A percentile compares a stretch with the other conserved stretches of the same genome.
These are phyloP conservation scores for Epinephelus fuscoguttatus DNA, from an alignment of 2,113 vertebrate genomes.

Conservation along the genomic window DNA sequence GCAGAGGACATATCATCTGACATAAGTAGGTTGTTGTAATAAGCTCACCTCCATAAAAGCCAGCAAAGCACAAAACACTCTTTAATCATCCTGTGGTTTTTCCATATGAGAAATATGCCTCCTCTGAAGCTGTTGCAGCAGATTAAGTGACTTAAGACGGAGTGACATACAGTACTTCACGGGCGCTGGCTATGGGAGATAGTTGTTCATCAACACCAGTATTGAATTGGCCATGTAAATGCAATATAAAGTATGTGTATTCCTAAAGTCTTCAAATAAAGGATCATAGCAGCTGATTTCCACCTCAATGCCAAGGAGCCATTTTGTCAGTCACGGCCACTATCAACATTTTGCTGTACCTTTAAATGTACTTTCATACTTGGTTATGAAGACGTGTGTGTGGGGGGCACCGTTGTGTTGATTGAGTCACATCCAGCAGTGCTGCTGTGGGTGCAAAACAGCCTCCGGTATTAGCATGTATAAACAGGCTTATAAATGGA, in stretches of 20 bases:
- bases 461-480: conserved; percentile 82
- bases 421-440: conserved; percentile 78
- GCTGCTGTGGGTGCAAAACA: conserved; percentile 73
- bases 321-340: conserved; percentile 43
- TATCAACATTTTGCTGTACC: conserved; percentile 33
- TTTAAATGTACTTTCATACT: conserved; percentile 55
- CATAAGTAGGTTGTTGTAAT: conserved; percentile 1
- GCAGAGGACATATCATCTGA: background rate
- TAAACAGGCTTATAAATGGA: conserved; percentile 84
- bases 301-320: conserved; percentile 4
- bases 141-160: conserved; percentile 53
- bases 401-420: conserved; percentile 59
- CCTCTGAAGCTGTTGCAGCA: conserved; percentile 27
- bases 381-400: conserved; percentile 51
- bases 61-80: conserved; percentile 20
- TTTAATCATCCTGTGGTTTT: conserved; percentile 27
- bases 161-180: conserved; percentile 12
- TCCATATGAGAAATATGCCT: conserved; percentile 24
- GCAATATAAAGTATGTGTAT: background rate
- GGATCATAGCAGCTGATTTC: background rate
- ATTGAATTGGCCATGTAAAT: background rate
- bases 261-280: conserved; percentile 2
- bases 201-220: conserved; percentile 23
- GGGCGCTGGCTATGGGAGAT: background rate
- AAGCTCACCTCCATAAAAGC: conserved; percentile 21